A percentile compares a stretch with the other conserved stretches of the same genome.
Conservation (phyloP, 2,888 invertebrate species). For the Rhagonycha lutea region DNA sequence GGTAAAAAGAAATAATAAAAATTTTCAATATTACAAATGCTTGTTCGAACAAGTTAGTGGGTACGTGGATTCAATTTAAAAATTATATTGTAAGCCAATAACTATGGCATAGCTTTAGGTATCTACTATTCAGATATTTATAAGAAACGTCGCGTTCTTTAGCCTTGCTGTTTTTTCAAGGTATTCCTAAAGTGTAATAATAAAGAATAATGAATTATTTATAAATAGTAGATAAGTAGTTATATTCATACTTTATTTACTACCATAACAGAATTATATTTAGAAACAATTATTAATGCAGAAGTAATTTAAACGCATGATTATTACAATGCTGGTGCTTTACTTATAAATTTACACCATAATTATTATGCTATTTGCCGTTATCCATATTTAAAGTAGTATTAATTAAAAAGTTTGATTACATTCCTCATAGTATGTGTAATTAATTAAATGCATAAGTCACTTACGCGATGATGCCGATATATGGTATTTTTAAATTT, state of each 20-base stretch:
- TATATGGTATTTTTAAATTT: no score
- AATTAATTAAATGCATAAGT: neutral
- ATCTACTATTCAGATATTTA: neutral
- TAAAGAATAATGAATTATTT: slow-evolving; percentile 24
- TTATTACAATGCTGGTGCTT: slow-evolving; percentile 1
- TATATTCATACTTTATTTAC: slow-evolving; percentile 19
- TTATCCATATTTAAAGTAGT: slow-evolving; percentile 15
- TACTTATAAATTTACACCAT: slow-evolving; percentile 11
- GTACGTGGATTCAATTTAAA: neutral
- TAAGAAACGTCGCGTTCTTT: slow-evolving; percentile 11
- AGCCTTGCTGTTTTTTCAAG: slow-evolving; percentile 24
- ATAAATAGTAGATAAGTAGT: slow-evolving; percentile 14
- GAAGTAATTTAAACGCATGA: slow-evolving; percentile 14
- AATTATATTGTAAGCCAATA: neutral
- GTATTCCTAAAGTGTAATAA: slow-evolving; percentile 18
- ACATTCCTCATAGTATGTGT: neutral
- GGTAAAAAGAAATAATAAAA: neutral
- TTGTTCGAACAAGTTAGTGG: no score
- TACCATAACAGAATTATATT: slow-evolving; percentile 18
- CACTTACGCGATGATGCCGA: neutral
- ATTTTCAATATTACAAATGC: neutral
- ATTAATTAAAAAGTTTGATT: neutral
- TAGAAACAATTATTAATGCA: slow-evolving; percentile 14
- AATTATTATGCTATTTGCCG: slow-evolving; percentile 16
- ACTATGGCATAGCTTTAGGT: neutral